phyloP scores from a whole-genome alignment of 2,888 invertebrate species.

The Fragum whitleyi region DNA sequence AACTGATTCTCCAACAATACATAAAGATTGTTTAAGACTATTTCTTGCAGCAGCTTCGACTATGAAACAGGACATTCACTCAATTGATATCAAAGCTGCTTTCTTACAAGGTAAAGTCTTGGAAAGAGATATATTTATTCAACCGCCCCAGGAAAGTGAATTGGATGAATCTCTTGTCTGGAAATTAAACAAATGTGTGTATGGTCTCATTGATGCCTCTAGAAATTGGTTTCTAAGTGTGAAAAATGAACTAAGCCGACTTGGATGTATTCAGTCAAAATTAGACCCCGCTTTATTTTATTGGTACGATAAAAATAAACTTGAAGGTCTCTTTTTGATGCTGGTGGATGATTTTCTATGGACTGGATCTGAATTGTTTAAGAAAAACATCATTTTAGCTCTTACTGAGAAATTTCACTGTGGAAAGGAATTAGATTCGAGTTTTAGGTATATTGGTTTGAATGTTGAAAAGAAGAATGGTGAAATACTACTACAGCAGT shows the following conservation, averaged over 20 bases:
- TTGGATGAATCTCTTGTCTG: slow-evolving; percentile 26
- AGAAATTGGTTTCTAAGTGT: slow-evolving; percentile 54
- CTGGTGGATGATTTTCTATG: slow-evolving; percentile 63
- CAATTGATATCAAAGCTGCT: slow-evolving; percentile 53
- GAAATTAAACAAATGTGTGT: slow-evolving; percentile 44
- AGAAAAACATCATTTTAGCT: slow-evolving; percentile 41
- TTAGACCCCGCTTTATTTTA: slow-evolving; percentile 59
- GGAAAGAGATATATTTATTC: slow-evolving; percentile 21
- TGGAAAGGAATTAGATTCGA: slow-evolving; percentile 42
- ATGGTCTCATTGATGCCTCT: slow-evolving; percentile 52
- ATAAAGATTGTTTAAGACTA: slow-evolving; percentile 38
- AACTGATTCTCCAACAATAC: slow-evolving; percentile 43
- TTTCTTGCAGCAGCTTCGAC: slow-evolving; percentile 37
- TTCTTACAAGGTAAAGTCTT: slow-evolving; percentile 46
- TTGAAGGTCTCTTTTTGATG: slow-evolving; percentile 48
- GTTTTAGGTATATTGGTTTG: slow-evolving; percentile 53
- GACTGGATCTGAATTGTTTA: slow-evolving; percentile 37
- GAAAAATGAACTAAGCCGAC: slow-evolving; percentile 26
- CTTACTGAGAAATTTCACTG: slow-evolving; percentile 46
- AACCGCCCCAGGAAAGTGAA: slow-evolving; percentile 32
- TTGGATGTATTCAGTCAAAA: slow-evolving; percentile 45
- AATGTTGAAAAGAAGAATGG: slow-evolving; percentile 33
- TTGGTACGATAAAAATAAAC: slow-evolving; percentile 27
- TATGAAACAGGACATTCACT: slow-evolving; percentile 17
- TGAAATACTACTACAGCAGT: slow-evolving; percentile 41